Percentiles rank a stretch among this genome's conserved stretches.
Conservation (phyloP, 2,113 vertebrate genomes). For the Budorcas taxicolor region DNA sequence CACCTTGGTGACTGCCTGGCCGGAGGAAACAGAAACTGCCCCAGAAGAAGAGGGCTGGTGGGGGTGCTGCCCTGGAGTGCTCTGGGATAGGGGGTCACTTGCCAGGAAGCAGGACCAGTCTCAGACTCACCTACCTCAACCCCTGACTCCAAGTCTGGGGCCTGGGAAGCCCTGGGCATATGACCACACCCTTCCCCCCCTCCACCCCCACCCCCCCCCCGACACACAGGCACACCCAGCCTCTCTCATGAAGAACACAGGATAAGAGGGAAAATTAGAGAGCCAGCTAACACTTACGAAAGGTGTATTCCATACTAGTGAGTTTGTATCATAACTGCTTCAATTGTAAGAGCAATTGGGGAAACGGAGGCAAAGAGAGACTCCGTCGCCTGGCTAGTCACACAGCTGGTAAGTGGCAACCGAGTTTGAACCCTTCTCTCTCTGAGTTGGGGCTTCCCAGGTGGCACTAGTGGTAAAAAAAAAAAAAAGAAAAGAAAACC, state of each 20-base stretch:
- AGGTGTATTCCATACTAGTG: no score
- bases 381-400: fast-evolving
- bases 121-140: not conserved
- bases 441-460: not conserved
- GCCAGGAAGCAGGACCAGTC: not conserved
- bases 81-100: not conserved
- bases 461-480: not conserved
- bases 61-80: not conserved
- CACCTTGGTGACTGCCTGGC: not conserved
- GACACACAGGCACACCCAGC: not conserved
- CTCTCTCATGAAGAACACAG: not conserved
- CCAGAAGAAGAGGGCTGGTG: no score
- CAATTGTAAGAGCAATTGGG: not conserved
- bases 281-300: not conserved
- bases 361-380: not conserved
- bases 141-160: not conserved
- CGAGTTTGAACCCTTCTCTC: not conserved
- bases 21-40: not conserved
- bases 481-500: not conserved
- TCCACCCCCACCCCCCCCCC: not conserved
- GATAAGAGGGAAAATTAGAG: not conserved
- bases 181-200: not conserved
- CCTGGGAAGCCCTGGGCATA: not conserved
- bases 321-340: no score
- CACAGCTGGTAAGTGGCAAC: not conserved